Evolutionary conservation across 2,797 vertebrate species (phyloP).

Genomic region (Acropternis orthonyx): DNA sequence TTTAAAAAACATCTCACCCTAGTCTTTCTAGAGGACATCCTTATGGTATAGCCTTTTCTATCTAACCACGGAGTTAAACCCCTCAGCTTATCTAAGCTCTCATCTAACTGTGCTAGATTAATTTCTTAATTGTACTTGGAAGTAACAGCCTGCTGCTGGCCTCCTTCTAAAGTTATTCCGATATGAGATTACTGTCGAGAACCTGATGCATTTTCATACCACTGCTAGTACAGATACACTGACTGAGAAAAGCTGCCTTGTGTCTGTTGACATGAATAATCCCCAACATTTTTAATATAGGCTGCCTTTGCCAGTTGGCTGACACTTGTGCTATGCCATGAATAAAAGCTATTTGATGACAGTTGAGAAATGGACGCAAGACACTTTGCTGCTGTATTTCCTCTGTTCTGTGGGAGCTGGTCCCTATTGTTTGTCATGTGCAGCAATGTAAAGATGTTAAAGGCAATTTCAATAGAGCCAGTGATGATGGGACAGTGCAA

Average conservation of each 20-base stretch:
- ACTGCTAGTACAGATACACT: neutral
- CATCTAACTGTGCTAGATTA: rapidly evolving
- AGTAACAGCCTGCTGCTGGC: neutral
- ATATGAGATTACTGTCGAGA: conserved; percentile 13
- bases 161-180: conserved; percentile 28
- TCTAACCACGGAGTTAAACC: neutral
- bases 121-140: neutral
- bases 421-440: conserved; percentile 1
- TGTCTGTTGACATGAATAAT: conserved; percentile 67
- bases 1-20: neutral
- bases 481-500: neutral
- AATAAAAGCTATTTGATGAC: conserved; percentile 67
- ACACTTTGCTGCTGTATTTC: conserved; percentile 41
- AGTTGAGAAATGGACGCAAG: conserved; percentile 45
- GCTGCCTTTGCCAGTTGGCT: conserved; percentile 62
- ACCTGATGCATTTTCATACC: conserved; percentile 30
- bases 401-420: neutral
- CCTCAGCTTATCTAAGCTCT: neutral
- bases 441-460: neutral
- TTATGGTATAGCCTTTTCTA: neutral
- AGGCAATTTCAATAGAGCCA: neutral
- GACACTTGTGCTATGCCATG: conserved; percentile 62
- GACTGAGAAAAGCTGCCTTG: conserved; percentile 35
- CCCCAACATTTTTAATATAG: conserved; percentile 50
- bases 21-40: neutral